phyloP scores from a whole-genome alignment of 1,140 invertebrate genomes.

The Conopomorpha cramerella region DNA sequence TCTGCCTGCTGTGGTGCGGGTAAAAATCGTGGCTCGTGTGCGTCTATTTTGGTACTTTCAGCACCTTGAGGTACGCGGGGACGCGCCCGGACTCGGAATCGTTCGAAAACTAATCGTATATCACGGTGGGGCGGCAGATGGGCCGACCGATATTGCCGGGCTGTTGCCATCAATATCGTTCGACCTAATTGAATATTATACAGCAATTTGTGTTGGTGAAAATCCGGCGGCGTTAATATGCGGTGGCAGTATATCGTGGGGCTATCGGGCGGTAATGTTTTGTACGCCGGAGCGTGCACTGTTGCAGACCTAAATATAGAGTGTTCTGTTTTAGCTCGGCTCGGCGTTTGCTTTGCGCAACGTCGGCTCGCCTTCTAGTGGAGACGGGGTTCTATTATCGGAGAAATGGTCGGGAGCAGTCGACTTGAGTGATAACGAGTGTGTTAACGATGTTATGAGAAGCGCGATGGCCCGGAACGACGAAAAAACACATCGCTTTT shows the following conservation, averaged over 20 bases:
- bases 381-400: conserved; percentile 46
- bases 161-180: conserved; percentile 41
- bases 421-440: no score
- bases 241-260: conserved; percentile 46
- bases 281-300: conserved; percentile 44
- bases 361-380: conserved; percentile 17
- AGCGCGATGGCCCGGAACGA: no score
- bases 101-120: conserved; percentile 50
- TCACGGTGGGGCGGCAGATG: conserved; percentile 37
- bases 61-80: conserved; percentile 31
- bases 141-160: conserved; percentile 45
- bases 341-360: conserved; percentile 45
- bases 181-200: conserved; percentile 57
- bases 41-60: conserved; percentile 30
- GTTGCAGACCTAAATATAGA: conserved; percentile 56
- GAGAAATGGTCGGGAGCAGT: conserved; percentile 42
- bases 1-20: conserved; percentile 32
- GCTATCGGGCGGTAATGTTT: conserved; percentile 44
- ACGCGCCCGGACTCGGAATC: conserved; percentile 10
- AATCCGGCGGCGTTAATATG: conserved; percentile 44
- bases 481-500: no score
- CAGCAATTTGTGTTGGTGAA: conserved; percentile 53
- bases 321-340: conserved; percentile 36
- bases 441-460: no score
- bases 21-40: conserved; percentile 25